Evolutionary conservation across 1,140 invertebrate genomes (phyloP).

Genomic region (Apocrypta bakeri): DNA sequence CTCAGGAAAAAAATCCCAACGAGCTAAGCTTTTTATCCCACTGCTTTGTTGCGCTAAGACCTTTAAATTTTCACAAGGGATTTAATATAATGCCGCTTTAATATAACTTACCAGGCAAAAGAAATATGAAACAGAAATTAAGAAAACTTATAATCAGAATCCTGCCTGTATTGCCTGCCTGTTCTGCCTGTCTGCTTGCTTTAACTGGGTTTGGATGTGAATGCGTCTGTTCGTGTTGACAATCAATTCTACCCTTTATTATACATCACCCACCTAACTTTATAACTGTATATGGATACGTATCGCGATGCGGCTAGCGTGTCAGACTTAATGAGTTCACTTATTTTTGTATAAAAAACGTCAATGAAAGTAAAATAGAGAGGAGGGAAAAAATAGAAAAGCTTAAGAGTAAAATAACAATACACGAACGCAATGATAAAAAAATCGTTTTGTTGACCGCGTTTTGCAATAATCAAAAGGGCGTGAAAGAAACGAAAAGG

Average conservation of each 20-base stretch:
- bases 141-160: neutral
- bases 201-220: constrained; percentile 56
- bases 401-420: neutral
- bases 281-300: constrained; percentile 34
- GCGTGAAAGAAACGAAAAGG: neutral
- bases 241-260: constrained; percentile 35
- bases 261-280: constrained; percentile 12
- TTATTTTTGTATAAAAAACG: constrained; percentile 45
- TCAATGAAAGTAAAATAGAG: constrained; percentile 12
- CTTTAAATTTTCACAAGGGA: neutral
- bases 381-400: constrained; percentile 12
- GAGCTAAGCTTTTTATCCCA: neutral
- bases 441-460: constrained; percentile 24
- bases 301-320: constrained; percentile 23
- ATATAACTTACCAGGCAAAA: no score
- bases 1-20: neutral
- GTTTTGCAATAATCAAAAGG: constrained; percentile 21
- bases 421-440: neutral
- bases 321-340: constrained; percentile 30
- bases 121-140: neutral
- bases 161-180: constrained; percentile 40
- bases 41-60: constrained; percentile 1
- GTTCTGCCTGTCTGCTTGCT: constrained; percentile 53
- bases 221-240: constrained; percentile 52
- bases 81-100: neutral